Conservation (phyloP, 92 coral and sea anemone species). For the Epizoanthus scotinus region DNA sequence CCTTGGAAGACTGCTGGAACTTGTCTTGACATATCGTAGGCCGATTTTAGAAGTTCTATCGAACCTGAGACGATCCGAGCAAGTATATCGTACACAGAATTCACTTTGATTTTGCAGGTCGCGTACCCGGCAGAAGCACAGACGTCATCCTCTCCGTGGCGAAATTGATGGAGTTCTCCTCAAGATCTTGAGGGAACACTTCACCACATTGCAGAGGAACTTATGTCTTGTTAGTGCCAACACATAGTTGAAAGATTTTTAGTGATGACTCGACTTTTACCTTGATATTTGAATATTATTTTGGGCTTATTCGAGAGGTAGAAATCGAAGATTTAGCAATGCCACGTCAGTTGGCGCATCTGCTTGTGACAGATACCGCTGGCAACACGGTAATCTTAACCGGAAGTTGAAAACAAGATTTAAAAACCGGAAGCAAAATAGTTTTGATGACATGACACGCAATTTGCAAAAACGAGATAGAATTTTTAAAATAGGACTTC, state of each 20-base stretch:
- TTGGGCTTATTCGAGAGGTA: not conserved
- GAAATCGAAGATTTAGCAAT: conserved; percentile 3
- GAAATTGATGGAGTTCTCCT: not conserved
- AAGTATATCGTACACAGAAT: conserved; percentile 6
- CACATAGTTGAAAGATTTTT: not conserved
- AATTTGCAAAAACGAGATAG: not conserved
- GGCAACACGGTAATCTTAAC: not conserved
- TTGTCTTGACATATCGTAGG: conserved; percentile 12
- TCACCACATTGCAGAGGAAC: conserved; percentile 2
- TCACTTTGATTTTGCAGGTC: conserved; percentile 13
- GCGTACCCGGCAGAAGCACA: not conserved
- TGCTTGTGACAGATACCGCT: not conserved
- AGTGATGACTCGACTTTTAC: not conserved
- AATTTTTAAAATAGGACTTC: not conserved
- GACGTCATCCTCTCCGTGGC: not conserved
- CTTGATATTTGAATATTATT: not conserved
- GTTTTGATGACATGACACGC: conserved; percentile 3
- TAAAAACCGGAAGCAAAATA: not conserved
- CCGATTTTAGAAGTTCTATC: not conserved
- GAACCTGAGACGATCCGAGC: not conserved
- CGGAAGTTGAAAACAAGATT: not conserved
- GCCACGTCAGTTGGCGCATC: conserved; percentile 14
- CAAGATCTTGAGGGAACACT: not conserved
- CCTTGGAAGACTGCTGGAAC: not conserved
- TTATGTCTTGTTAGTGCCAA: not conserved